phyloP scores from a whole-genome alignment of 2,113 vertebrate genomes.

The Tursiops truncatus region DNA sequence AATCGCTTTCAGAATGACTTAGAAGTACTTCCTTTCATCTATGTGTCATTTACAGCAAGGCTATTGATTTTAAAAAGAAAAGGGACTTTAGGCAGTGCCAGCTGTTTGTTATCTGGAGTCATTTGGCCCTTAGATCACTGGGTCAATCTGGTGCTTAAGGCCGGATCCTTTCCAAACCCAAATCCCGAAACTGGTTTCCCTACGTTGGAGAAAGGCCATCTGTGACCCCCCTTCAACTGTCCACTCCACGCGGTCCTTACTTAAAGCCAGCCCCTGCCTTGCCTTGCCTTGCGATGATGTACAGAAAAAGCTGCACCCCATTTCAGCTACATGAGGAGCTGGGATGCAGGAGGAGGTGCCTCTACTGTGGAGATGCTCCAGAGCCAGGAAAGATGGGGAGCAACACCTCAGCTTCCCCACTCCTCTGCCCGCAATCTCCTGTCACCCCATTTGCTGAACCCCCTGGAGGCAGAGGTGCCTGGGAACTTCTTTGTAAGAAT shows the following conservation, averaged over 20 bases:
- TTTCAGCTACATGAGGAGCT: background rate
- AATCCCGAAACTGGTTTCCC: background rate
- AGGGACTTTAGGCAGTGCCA: background rate
- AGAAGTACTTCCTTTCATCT: background rate
- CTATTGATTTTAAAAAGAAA: background rate
- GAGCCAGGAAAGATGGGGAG: background rate
- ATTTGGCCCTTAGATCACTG: background rate
- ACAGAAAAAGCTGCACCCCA: background rate
- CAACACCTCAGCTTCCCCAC: background rate
- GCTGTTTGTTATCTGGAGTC: background rate
- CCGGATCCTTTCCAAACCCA: background rate
- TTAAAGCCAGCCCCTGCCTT: background rate
- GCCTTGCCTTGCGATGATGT: background rate
- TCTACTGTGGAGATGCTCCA: background rate
- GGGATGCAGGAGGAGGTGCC: background rate
- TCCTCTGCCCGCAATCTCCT: background rate
- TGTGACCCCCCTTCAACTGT: too few relatives aligned
- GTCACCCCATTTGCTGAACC: too few relatives aligned
- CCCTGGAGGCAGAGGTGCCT: background rate
- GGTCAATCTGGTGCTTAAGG: background rate
- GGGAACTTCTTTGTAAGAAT: background rate
- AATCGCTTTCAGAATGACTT: background rate
- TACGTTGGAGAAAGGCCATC: background rate
- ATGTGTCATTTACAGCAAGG: background rate
- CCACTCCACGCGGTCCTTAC: accelerated